Conservation (phyloP, 2,113 vertebrate species). For the Hypomesus transpacificus region DNA sequence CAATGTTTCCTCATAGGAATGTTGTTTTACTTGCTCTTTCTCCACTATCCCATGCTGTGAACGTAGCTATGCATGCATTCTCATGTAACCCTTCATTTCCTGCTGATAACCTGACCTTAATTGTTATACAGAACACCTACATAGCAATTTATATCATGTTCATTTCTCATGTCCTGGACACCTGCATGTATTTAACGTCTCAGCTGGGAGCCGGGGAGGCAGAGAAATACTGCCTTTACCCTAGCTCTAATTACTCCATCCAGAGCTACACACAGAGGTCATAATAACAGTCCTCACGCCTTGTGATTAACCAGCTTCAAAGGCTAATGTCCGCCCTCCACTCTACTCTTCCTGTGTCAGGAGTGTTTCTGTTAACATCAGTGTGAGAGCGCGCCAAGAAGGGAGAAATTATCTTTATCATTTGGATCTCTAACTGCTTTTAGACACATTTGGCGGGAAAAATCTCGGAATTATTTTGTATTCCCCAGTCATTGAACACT, state of each 20-base stretch:
- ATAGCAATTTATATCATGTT: conserved; percentile 68
- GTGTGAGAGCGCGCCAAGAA: conserved; percentile 3
- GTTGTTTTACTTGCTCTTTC: not conserved
- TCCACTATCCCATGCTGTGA: conserved; percentile 22
- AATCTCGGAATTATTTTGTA: too few relatives aligned
- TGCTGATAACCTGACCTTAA: conserved; percentile 62
- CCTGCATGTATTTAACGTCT: conserved; percentile 70
- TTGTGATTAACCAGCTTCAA: conserved; percentile 39
- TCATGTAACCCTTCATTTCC: conserved; percentile 69
- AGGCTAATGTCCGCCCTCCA: conserved; percentile 35
- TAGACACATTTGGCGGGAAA: too few relatives aligned
- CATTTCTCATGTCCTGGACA: conserved; percentile 51
- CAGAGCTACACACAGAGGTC: conserved; percentile 12
- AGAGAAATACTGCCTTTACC: conserved; percentile 33
- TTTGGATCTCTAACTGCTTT: too few relatives aligned
- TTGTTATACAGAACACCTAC: conserved; percentile 59
- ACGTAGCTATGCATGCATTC: conserved; percentile 33
- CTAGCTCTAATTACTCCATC: conserved; percentile 21
- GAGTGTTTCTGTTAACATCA: not conserved
- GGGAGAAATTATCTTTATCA: not conserved
- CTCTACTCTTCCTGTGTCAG: conserved; percentile 7
- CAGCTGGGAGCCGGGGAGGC: conserved; percentile 52
- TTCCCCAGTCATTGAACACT: too few relatives aligned
- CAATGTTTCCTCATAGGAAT: not conserved
- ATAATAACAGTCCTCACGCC: conserved; percentile 42